These are phyloP conservation scores for Peromyscus leucopus DNA, from an alignment of 2,113 vertebrate genomes.

Conservation along the genomic window DNA sequence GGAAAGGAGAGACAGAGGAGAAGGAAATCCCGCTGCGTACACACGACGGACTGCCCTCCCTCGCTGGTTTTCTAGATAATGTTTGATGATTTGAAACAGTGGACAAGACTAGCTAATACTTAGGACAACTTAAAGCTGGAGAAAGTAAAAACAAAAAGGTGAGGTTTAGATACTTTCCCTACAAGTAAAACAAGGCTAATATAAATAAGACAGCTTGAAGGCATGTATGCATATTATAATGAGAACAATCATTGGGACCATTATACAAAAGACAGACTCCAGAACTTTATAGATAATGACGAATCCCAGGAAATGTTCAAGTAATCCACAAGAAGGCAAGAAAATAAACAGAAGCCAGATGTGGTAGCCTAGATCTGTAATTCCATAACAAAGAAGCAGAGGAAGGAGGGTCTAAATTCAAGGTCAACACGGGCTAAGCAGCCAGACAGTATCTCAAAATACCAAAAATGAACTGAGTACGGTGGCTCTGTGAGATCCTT, in stretches of 20 bases:
- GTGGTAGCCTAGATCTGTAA: not conserved
- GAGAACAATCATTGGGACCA: slow-evolving; percentile 17
- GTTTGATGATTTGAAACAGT: slow-evolving; percentile 19
- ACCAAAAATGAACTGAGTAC: not conserved
- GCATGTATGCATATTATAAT: not conserved
- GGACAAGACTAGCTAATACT: not conserved
- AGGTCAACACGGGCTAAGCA: not conserved
- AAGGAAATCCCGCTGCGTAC: not conserved
- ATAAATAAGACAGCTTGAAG: not conserved
- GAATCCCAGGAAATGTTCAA: slow-evolving; percentile 1
- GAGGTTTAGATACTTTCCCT: not conserved
- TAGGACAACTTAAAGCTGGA: slow-evolving; percentile 43
- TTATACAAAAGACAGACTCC: not conserved
- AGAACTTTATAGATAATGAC: slow-evolving; percentile 37
- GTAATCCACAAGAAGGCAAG: not conserved
- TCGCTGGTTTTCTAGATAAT: not conserved
- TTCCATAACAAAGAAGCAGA: not conserved
- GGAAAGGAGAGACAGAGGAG: not conserved
- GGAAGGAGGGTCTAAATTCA: not conserved
- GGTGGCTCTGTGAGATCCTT: not conserved
- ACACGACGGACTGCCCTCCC: not conserved
- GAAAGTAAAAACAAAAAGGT: not conserved
- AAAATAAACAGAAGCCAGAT: not conserved
- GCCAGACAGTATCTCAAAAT: not conserved
- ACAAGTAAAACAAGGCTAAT: not conserved